Conservation (phyloP, 2,888 invertebrate species). For the Aplocera efformata region DNA sequence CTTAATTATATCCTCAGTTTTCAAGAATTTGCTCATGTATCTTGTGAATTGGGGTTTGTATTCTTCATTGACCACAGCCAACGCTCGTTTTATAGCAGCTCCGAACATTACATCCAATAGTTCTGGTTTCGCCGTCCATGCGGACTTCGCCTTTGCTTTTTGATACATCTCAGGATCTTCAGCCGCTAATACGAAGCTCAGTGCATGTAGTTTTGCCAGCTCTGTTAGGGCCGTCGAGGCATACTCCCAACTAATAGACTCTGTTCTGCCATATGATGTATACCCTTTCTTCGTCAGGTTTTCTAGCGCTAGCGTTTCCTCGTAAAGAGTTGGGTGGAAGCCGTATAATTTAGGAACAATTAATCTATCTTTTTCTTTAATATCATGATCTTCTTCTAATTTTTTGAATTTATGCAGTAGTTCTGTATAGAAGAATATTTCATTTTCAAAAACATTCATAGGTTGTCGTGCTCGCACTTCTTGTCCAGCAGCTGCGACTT, state of each 20-base stretch:
- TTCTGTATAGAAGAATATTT: constrained; percentile 12
- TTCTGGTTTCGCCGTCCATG: background rate
- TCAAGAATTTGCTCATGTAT: constrained; percentile 5
- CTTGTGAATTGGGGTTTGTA: constrained; percentile 6
- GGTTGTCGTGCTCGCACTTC: constrained; percentile 4
- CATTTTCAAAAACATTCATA: constrained; percentile 11
- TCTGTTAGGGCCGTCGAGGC: constrained; percentile 11
- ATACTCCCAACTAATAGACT: constrained; percentile 16
- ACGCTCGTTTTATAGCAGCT: constrained; percentile 1
- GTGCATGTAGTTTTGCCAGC: constrained; percentile 18
- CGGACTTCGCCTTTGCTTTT: constrained; percentile 2
- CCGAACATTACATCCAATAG: constrained; percentile 1
- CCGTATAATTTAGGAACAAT: constrained; percentile 12
- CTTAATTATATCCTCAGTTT: constrained; percentile 2
- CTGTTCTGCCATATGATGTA: constrained; percentile 7
- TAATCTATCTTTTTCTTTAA: constrained; percentile 8
- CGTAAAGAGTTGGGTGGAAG: background rate
- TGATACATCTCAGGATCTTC: constrained; percentile 14
- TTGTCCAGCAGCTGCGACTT: constrained; percentile 15
- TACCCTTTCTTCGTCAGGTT: constrained; percentile 12
- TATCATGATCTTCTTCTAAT: constrained; percentile 14
- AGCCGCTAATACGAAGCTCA: constrained; percentile 16
- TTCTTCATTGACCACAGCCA: constrained; percentile 9
- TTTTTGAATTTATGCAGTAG: constrained; percentile 8
- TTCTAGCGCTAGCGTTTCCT: constrained; percentile 18